These are phyloP conservation scores for Erythrolamprus reginae DNA, from an alignment of 2,113 vertebrate genomes.

Conservation along the genomic window DNA sequence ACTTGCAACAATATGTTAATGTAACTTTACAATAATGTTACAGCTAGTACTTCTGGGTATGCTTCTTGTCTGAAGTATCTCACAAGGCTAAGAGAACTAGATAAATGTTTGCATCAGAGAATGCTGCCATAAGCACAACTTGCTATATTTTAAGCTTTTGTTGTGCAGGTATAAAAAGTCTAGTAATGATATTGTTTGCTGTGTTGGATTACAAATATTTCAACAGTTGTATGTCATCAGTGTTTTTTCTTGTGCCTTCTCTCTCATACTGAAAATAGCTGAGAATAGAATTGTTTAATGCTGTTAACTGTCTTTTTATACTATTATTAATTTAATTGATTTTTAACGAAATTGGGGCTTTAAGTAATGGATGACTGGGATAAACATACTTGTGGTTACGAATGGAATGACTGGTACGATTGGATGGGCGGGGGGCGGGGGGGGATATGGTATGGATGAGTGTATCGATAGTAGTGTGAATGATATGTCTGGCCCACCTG, in stretches of 20 bases:
- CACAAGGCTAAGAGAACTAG: background rate
- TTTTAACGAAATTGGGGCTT: too few species aligned
- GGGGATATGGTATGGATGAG: too few species aligned
- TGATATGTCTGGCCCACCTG: too few species aligned
- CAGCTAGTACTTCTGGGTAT: background rate
- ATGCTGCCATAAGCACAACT: background rate
- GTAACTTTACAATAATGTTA: background rate
- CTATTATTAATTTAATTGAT: too few species aligned
- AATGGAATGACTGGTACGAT: too few species aligned
- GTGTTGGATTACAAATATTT: background rate
- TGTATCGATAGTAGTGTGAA: too few species aligned
- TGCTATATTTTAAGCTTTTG: background rate
- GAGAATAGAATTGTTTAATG: background rate
- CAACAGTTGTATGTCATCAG: background rate
- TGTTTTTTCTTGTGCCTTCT: background rate
- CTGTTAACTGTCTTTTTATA: background rate
- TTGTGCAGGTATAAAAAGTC: background rate
- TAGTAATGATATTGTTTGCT: background rate
- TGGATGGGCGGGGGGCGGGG: too few species aligned
- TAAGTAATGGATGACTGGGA: too few species aligned
- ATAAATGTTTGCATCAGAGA: background rate
- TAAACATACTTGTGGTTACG: too few species aligned
- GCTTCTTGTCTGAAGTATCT: background rate
- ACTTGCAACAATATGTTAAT: background rate
- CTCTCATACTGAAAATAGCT: background rate